phyloP scores from a whole-genome alignment of 2,888 invertebrate species.

The Ophion ventricosus region DNA sequence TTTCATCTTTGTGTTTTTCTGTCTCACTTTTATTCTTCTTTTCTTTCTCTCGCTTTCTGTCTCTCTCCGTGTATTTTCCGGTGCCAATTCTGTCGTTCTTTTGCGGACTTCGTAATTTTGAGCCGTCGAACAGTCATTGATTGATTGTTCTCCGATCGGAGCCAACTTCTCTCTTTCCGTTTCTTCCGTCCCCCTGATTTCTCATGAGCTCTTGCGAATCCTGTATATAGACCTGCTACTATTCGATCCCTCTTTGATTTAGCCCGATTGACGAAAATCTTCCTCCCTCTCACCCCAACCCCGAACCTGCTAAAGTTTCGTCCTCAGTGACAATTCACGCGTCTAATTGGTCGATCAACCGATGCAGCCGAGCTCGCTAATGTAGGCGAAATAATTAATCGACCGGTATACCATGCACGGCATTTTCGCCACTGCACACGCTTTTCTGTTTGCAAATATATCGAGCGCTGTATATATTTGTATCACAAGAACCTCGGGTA shows the following conservation, averaged over 20 bases:
- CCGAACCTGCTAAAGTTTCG: neutral
- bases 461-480: neutral
- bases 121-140: slow-evolving; percentile 74
- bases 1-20: slow-evolving; percentile 29
- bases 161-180: slow-evolving; percentile 63
- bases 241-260: too few relatives aligned
- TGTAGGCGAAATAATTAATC: slow-evolving; percentile 10
- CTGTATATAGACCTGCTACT: too few relatives aligned
- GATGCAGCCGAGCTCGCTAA: neutral
- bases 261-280: neutral
- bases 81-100: slow-evolving; percentile 45
- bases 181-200: neutral
- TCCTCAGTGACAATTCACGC: neutral
- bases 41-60: slow-evolving; percentile 36
- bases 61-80: slow-evolving; percentile 8
- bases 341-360: slow-evolving; percentile 5
- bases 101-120: slow-evolving; percentile 73
- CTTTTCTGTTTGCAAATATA: neutral
- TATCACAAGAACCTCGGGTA: neutral
- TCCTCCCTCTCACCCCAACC: neutral
- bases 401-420: neutral
- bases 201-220: neutral
- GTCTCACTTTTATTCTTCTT: neutral
- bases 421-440: neutral
- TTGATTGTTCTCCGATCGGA: slow-evolving; percentile 70